Evolutionary conservation across 2,113 vertebrate species (phyloP), one percentile per base, ranked within the genome.

Genomic region (Corvus moneduloides): DNA sequence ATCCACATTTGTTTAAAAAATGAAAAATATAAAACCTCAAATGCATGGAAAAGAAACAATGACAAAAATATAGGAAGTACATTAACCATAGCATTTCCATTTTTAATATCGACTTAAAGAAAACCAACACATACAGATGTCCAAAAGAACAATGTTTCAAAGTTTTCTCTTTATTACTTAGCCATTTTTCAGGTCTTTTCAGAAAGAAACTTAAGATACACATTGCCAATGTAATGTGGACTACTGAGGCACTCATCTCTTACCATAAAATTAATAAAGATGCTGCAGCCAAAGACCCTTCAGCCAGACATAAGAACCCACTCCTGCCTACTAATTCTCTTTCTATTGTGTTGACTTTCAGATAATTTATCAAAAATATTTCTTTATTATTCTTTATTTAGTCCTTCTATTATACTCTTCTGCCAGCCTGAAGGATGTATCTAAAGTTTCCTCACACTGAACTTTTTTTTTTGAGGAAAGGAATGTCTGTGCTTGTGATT

Each of bases 381-480:
- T 55, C 4, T 71, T 66, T 37, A 49, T 6, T 59, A 27, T 35
- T 59, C 13, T 64, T 55, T 68, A 43, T 67, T 85, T 76, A 55
- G 30, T 32, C n/a, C 14, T 51, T 78, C 23, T 23, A 16, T 4
- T 6, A 8, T 35, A 41, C 5, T 35, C 8, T 43, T 75, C 46
- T 55, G 35, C 16, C 22, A 74, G 13, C 6, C 7, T 3, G 2
- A 54, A 37, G 14, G 20, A 80, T 14, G 7, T 11, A 51, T 56
- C 49, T 61, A 15, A 78, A n/a, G 13, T 71, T 87, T 84, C 20
- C 20, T 71, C 8, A 8, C 15, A 48, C 5, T 46, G 13, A 58
- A 24, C 3, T 33, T 39, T 72, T 7, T 30, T 46, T 10, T 11
- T 8, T 4, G 2, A 3, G 8, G 6, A 4, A 9, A 16, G 10